Evolutionary conservation across 2,888 invertebrate species (phyloP).

Genomic region (Meta bourneti): DNA sequence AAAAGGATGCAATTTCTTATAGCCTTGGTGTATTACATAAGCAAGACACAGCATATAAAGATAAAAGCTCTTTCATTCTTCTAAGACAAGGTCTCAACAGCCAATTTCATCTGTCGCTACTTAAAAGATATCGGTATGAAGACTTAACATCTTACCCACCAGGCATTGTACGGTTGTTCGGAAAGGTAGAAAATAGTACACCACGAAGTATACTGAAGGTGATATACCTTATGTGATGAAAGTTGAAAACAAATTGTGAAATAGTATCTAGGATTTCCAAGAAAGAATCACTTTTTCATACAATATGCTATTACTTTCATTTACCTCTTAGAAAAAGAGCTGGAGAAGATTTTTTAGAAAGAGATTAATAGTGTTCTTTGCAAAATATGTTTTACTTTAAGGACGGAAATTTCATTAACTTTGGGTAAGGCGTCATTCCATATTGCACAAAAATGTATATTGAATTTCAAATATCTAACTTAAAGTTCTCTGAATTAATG

Average conservation of each 20-base stretch:
- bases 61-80: not conserved
- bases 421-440: not conserved
- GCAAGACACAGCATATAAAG: not conserved
- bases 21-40: too few relatives aligned
- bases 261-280: too few relatives aligned
- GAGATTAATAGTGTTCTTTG: not conserved
- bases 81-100: conserved; percentile 16
- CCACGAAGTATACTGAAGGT: not conserved
- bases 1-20: too few relatives aligned
- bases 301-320: too few relatives aligned
- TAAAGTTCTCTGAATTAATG: not conserved
- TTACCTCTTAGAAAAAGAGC: too few relatives aligned
- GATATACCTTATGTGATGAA: not conserved
- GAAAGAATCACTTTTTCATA: too few relatives aligned
- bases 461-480: not conserved
- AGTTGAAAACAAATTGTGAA: not conserved
- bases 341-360: not conserved
- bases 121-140: conserved; percentile 9
- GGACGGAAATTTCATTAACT: not conserved
- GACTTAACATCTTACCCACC: not conserved
- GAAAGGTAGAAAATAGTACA: not conserved
- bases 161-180: not conserved
- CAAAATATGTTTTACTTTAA: not conserved
- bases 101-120: conserved; percentile 22
- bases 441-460: too few relatives aligned